Evolutionary conservation across 2,113 vertebrate genomes (phyloP).

Genomic region (Hystrix cristata): DNA sequence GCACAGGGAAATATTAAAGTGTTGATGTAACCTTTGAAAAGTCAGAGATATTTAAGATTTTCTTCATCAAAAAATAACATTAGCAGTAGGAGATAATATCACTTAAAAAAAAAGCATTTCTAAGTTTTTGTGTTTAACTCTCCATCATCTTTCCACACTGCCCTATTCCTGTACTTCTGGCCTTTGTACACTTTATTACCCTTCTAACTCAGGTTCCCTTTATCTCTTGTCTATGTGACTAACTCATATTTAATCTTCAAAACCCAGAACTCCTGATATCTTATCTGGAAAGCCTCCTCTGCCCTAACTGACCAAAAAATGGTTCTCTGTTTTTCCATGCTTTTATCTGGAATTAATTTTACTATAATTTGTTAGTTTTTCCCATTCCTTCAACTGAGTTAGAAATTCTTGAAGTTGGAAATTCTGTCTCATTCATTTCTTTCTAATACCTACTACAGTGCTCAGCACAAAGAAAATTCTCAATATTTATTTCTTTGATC

Average conservation of each 20-base stretch:
- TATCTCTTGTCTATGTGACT: background rate
- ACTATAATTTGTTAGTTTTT: background rate
- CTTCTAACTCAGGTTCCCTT: background rate
- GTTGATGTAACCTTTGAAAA: background rate
- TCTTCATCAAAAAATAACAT: conserved; percentile 39
- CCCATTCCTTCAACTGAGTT: background rate
- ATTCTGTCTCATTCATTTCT: background rate
- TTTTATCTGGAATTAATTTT: conserved; percentile 41
- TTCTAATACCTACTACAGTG: background rate
- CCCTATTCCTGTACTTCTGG: background rate
- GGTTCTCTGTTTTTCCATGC: background rate
- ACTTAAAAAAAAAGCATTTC: background rate
- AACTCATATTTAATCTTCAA: background rate
- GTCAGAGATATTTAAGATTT: conserved; percentile 64
- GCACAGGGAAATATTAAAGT: conserved; percentile 28
- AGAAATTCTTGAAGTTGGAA: background rate
- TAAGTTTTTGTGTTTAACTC: background rate
- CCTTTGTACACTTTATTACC: background rate
- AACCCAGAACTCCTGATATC: background rate
- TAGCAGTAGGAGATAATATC: background rate
- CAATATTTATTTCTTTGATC: background rate
- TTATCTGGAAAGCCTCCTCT: background rate
- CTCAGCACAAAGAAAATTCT: background rate
- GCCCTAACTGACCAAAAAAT: background rate
- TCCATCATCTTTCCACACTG: background rate